These are phyloP conservation scores for Pseudopodoces humilis DNA, from an alignment of 2,113 vertebrate species.

Conservation along the genomic window DNA sequence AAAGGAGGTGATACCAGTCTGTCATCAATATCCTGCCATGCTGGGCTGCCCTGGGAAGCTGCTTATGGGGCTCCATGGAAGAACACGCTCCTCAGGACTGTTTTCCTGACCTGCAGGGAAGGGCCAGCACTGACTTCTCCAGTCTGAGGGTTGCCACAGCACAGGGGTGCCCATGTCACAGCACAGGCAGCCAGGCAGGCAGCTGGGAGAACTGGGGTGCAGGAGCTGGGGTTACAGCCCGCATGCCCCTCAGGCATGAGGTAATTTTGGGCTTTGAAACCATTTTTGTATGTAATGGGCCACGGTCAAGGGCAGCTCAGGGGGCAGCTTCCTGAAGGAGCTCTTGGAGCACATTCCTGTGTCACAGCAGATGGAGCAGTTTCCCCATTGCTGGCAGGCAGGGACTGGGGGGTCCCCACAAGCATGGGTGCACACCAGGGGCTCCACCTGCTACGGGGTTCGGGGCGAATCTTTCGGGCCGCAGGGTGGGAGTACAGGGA, in stretches of 20 bases:
- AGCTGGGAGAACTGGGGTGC: background rate
- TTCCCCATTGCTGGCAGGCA: background rate
- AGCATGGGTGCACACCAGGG: accelerated
- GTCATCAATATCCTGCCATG: accelerated
- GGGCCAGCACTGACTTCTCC: background rate
- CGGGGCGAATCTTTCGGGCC: no score
- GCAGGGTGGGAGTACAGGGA: background rate
- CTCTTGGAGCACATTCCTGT: background rate
- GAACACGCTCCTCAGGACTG: background rate
- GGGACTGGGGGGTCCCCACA: background rate
- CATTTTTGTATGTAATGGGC: background rate
- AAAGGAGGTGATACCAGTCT: background rate
- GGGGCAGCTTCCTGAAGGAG: background rate
- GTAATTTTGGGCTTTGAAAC: background rate
- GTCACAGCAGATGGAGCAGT: accelerated
- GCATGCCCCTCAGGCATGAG: accelerated
- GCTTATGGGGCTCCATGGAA: accelerated
- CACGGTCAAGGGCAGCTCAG: background rate
- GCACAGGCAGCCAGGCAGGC: background rate
- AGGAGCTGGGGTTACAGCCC: background rate
- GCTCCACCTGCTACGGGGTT: no score
- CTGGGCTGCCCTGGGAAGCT: background rate
- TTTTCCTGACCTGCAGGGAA: background rate
- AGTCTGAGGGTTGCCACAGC: accelerated
- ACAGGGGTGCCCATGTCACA: background rate